A percentile compares a stretch with the other conserved stretches of the same genome.
Evolutionary conservation across 2,113 vertebrate species (phyloP).

Genomic region (Pseudorasbora parva): DNA sequence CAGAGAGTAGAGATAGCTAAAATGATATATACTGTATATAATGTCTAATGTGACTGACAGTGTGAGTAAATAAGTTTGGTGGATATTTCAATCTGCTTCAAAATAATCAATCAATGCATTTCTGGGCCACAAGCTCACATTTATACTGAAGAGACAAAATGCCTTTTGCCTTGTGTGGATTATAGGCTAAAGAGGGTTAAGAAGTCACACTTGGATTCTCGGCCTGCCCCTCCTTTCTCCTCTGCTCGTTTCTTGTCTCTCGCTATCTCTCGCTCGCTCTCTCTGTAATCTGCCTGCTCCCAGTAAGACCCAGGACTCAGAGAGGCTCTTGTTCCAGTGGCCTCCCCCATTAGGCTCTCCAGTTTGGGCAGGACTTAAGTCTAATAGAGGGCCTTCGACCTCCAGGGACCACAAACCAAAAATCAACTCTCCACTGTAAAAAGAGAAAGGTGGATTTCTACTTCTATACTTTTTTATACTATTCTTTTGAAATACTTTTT

Average conservation of each 20-base stretch:
- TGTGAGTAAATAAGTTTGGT: not conserved
- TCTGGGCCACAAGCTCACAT: not conserved
- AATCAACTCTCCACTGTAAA: not conserved
- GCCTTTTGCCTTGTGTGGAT: slow-evolving; percentile 62
- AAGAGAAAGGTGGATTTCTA: slow-evolving; percentile 22
- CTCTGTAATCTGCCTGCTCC: slow-evolving; percentile 53
- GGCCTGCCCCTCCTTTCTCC: slow-evolving; percentile 56
- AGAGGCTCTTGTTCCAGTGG: slow-evolving; percentile 44
- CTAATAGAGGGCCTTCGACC: slow-evolving; percentile 53
- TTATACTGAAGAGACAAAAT: not conserved
- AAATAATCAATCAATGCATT: not conserved
- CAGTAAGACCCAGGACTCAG: slow-evolving; percentile 53
- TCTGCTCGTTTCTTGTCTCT: slow-evolving; percentile 52
- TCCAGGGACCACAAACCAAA: slow-evolving; percentile 35
- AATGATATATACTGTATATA: not conserved
- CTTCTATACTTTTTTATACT: not conserved
- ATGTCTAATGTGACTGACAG: no score
- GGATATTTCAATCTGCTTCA: not conserved
- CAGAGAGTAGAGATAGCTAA: not conserved
- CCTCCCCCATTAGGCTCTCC: slow-evolving; percentile 50
- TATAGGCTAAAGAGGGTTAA: slow-evolving; percentile 76
- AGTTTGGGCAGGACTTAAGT: slow-evolving; percentile 69
- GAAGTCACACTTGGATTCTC: slow-evolving; percentile 69
- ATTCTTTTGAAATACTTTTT: not conserved
- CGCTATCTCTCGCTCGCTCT: slow-evolving; percentile 31